phyloP scores from a whole-genome alignment of 2,113 vertebrate genomes.

The Scophthalmus maximus region DNA sequence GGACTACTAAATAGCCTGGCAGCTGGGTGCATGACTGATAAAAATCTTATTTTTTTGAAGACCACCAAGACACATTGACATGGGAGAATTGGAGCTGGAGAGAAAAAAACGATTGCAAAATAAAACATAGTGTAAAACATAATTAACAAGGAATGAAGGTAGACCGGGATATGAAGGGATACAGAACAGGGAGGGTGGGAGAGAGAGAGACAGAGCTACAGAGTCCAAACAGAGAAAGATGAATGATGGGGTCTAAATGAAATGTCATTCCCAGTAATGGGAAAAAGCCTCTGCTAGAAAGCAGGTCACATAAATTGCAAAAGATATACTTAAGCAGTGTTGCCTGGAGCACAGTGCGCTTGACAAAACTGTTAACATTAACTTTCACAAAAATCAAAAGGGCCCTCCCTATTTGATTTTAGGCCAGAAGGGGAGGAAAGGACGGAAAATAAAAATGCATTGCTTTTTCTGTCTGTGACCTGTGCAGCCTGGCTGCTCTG shows the following conservation, averaged over 20 bases:
- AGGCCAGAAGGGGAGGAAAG: slow-evolving; percentile 6
- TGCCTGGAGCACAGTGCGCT: slow-evolving; percentile 68
- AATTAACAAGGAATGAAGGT: slow-evolving; percentile 2
- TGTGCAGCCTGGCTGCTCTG: slow-evolving; percentile 19
- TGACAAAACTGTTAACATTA: slow-evolving; percentile 81
- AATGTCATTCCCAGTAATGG: slow-evolving; percentile 83
- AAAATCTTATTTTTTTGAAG: background rate
- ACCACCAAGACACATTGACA: too few relatives aligned
- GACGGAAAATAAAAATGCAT: slow-evolving; percentile 21
- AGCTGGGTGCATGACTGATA: background rate
- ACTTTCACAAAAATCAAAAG: slow-evolving; percentile 68
- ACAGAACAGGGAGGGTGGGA: background rate
- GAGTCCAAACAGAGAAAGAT: slow-evolving; percentile 66
- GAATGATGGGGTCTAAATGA: slow-evolving; percentile 84
- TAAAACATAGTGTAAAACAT: background rate
- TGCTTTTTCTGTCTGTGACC: background rate
- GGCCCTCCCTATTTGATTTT: background rate
- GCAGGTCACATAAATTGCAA: slow-evolving; percentile 82
- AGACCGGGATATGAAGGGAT: slow-evolving; percentile 1
- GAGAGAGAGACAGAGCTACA: background rate
- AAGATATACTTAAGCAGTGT: slow-evolving; percentile 80
- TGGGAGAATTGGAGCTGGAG: background rate
- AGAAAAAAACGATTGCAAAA: background rate
- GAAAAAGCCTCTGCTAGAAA: slow-evolving; percentile 76
- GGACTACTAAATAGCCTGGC: background rate